Evolutionary conservation across 2,797 vertebrate genomes (phyloP).

Genomic region (Characodon lateralis): DNA sequence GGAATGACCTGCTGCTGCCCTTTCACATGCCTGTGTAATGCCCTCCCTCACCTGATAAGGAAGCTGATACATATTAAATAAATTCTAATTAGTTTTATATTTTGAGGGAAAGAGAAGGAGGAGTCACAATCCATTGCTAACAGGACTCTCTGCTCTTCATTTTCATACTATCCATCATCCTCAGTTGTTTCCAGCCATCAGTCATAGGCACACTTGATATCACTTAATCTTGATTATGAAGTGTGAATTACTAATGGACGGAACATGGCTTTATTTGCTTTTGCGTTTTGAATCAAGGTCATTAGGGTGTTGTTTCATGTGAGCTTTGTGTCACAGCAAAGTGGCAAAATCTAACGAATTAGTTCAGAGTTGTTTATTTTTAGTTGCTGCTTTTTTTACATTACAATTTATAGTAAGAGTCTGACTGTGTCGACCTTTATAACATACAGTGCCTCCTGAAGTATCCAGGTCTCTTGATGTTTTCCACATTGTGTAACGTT

Average conservation of each 20-base stretch:
- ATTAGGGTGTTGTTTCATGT: constrained; percentile 27
- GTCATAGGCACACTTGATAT: constrained; percentile 72
- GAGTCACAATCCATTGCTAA: constrained; percentile 57
- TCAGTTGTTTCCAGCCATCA: constrained; percentile 49
- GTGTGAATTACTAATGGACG: constrained; percentile 56
- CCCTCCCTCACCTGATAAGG: constrained; percentile 91
- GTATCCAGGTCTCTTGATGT: no score
- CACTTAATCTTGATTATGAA: constrained; percentile 72
- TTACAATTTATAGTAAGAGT: no score
- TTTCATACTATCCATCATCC: constrained; percentile 21
- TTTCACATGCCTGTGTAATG: constrained; percentile 87
- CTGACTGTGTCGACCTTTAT: no score
- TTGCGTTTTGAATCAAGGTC: constrained; percentile 54
- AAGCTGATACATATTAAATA: constrained; percentile 94
- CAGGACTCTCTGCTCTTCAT: constrained; percentile 57
- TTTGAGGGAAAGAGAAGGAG: constrained; percentile 17
- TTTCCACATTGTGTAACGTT: no score
- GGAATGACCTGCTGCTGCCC: constrained; percentile 86
- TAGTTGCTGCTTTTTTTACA: background rate
- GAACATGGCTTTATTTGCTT: constrained; percentile 25
- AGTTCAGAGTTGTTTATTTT: background rate
- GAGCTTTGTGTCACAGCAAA: background rate
- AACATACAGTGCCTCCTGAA: background rate
- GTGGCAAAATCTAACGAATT: background rate
- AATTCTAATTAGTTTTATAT: constrained; percentile 93